A percentile compares a stretch with the other conserved stretches of the same genome.
phyloP scores from a whole-genome alignment of 2,888 invertebrate genomes.

The Cephus pygmeus region DNA sequence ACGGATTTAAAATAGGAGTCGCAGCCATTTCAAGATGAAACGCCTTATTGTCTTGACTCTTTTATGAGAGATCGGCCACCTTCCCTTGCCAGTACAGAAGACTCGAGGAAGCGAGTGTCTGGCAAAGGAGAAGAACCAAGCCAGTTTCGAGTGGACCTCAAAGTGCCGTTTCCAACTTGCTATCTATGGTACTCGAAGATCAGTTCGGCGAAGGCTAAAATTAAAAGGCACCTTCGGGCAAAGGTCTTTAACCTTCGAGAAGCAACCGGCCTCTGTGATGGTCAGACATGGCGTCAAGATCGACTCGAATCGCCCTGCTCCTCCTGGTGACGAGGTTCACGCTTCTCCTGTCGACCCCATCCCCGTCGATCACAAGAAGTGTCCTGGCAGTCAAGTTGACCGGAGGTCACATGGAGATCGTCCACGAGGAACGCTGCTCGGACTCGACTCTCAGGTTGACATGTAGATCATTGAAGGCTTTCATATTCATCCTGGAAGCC shows the following conservation, averaged over 20 bases:
- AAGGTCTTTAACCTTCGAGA: not conserved
- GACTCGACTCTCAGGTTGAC: slow-evolving; percentile 51
- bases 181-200: not conserved
- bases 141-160: not conserved
- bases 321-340: slow-evolving; percentile 32
- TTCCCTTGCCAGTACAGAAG: not conserved
- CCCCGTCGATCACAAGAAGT: slow-evolving; percentile 35
- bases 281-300: slow-evolving; percentile 52
- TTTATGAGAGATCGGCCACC: not conserved
- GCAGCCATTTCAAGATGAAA: not conserved
- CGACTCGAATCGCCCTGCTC: slow-evolving; percentile 34
- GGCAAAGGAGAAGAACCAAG: not conserved
- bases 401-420: slow-evolving; percentile 55
- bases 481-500: slow-evolving; percentile 57
- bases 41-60: not conserved
- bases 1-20: not conserved
- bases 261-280: slow-evolving; percentile 43
- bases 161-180: not conserved
- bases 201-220: not conserved
- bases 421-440: slow-evolving; percentile 58
- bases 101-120: not conserved
- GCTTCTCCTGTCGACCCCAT: slow-evolving; percentile 26
- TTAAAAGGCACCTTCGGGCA: not conserved
- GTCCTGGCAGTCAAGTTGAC: slow-evolving; percentile 41
- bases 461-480: slow-evolving; percentile 56